Conservation (phyloP, 1,140 invertebrate genomes). For the Trichomalopsis sarcophagae region DNA sequence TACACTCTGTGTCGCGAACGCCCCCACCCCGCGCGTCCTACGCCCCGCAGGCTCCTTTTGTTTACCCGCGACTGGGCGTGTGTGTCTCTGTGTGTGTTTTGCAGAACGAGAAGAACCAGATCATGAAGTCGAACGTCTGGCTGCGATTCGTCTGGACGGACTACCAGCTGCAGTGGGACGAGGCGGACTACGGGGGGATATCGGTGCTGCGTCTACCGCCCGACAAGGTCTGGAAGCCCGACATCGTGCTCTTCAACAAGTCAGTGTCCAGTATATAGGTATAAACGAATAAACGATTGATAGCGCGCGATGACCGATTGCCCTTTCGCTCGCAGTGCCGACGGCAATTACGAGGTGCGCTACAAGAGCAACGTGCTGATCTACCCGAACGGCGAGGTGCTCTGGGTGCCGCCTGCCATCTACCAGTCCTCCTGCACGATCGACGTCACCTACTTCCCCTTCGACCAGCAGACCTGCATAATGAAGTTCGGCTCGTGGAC, state of each 20-base stretch:
- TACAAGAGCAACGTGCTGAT: constrained; percentile 98
- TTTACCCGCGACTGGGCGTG: too few species aligned
- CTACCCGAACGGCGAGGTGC: constrained; percentile 92
- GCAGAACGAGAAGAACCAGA: constrained; percentile 99
- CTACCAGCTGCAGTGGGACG: constrained; percentile 98
- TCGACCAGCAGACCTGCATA: constrained; percentile 98
- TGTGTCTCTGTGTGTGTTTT: too few species aligned
- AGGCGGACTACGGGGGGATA: constrained; percentile 98
- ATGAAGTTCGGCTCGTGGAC: constrained; percentile 99
- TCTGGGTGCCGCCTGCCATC: constrained; percentile 99
- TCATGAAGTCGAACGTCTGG: constrained; percentile 99
- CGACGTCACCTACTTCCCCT: constrained; percentile 99
- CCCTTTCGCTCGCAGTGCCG: constrained; percentile 82
- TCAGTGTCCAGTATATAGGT: constrained; percentile 76
- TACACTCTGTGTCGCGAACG: neutral
- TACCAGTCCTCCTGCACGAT: constrained; percentile 99
- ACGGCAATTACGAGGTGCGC: constrained; percentile 96
- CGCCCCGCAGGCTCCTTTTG: too few species aligned
- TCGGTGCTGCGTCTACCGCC: constrained; percentile 95
- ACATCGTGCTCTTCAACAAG: constrained; percentile 99
- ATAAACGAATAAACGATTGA: neutral
- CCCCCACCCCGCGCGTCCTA: neutral
- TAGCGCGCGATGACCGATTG: neutral
- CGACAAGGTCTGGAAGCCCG: constrained; percentile 99
- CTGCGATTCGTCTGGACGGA: constrained; percentile 97